Percentiles rank a stretch among this genome's conserved stretches.
These are phyloP conservation scores for Boleophthalmus pectinirostris DNA, from an alignment of 2,113 vertebrate genomes.

Conservation along the genomic window DNA sequence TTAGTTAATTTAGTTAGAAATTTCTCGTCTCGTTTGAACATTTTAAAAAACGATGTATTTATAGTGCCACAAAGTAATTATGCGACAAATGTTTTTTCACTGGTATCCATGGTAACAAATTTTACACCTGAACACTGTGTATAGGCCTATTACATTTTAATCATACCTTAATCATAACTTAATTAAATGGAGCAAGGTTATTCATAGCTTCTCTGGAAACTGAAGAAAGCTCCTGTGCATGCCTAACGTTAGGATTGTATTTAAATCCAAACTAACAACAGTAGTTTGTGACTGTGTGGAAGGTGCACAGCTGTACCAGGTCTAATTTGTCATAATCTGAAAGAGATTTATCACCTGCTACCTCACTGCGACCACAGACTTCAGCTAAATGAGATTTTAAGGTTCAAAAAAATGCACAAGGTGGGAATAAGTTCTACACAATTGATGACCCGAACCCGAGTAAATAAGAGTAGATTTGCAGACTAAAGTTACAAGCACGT, in stretches of 20 bases:
- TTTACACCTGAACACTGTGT: not conserved
- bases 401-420: not conserved
- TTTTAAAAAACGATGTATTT: no score
- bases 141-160: not conserved
- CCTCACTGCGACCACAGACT: constrained; percentile 1
- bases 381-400: constrained; percentile 24
- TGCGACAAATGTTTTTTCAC: not conserved
- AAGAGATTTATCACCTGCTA: constrained; percentile 13
- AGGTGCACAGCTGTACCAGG: not conserved
- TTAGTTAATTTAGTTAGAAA: no score
- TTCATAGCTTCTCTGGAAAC: not conserved
- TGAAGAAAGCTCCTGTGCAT: not conserved
- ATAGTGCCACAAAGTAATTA: not conserved
- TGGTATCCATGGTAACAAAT: not conserved
- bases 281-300: not conserved
- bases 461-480: not conserved
- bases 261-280: not conserved
- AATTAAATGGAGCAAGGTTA: not conserved
- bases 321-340: not conserved
- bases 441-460: not conserved
- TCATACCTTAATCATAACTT: constrained; percentile 7
- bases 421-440: not conserved
- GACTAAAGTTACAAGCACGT: not conserved
- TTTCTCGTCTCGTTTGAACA: no score
- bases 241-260: not conserved